Evolutionary conservation across 2,797 vertebrate species (phyloP), one percentile per base, ranked within the genome.

Genomic region (Rhynchonycteris naso): DNA sequence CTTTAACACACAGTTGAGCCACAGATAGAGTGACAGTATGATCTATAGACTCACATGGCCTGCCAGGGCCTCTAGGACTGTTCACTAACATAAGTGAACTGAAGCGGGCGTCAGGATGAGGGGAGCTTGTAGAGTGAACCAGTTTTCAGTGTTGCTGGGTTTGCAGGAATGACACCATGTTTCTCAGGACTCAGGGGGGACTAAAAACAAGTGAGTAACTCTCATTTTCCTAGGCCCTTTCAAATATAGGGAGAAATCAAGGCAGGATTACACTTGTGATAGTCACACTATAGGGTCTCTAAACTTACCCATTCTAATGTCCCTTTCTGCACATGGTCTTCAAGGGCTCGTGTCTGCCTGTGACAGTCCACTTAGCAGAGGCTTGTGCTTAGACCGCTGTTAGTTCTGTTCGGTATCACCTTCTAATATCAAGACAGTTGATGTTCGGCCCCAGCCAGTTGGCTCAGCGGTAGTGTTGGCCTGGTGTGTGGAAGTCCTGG

Each of bases 311-410:
- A 38, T 33, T n/a, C n/a, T 69, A n/a, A n/a, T 30, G 24, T 33
- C 33, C 26, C 7, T 7, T 38, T 35, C 54, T 24, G 21, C 1
- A 0, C 7, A 11, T 43, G 30, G 35, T 50, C 35, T 35, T n/a
- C 7, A 33, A 19, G 10, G 69, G 43, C 43, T 35, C 28, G n/a
- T 7, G 2, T 30, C n/a, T 82, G n/a, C 50, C 35, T 26, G 10
- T 19, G 10, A 14, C 68, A 6, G 26, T 78, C n/a, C 59, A 38
- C 38, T 87, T 26, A 21, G 35, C 13, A 68, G 54, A 22, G 63
- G 59, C 35, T 65, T 24, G 0, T 21, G 13, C 8, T 21, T 24
- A 22, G 13, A 11, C 56, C 50, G 33, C 13, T 5, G 1, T 52
- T 19, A 28, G 15, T 69, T 54, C 65, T 12, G 0, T 1, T 10